Evolutionary conservation across 1,140 invertebrate genomes (phyloP), one percentile per base, ranked within the genome.

Genomic region (Dryas iulia): DNA sequence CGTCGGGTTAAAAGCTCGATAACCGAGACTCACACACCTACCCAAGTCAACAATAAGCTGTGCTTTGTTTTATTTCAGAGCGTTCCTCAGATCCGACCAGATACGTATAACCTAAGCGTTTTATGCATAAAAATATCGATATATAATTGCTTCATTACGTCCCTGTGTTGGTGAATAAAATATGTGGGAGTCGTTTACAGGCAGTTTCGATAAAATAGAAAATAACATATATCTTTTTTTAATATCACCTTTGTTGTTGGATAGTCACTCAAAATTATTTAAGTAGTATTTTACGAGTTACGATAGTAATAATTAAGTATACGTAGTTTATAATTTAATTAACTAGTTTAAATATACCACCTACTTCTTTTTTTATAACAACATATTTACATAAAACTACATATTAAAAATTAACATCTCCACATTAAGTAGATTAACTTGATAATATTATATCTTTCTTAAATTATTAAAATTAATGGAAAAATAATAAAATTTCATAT

Each of bases 111-210:
- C 80, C 86, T 79, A 87, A 89, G 87, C 84, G 89, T 91, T 90
- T 91, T 90, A 89, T 91, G 89, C 89, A 90, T 88, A 90, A 90
- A 91, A 90, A 91, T 91, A 91, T 90, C 89, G 89, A 91, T 91
- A 90, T 91, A 91, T 91, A 91, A 91, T 91, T 91, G 89, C 89
- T 91, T 91, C 89, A 91, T 91, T 91, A 91, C 89, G 89, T 89
- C 87, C 81, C 83, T 89, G 86, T 89, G 87, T 91, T 90, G 81
- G 86, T 87, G 87, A 86, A 82, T 91, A 89, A 91, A 89, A 91
- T 91, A 91, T 90, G 89, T 91, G 89, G 89, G 87, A 91, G 87
- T 88, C 62, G 67, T 69, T 80, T 78, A 91, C 84, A 91, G 89
- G 89, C 64, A 75, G 89, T 66, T 68, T 35, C 64, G 73, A 21